These are phyloP conservation scores for Drepanosiphum platanoidis DNA, from an alignment of 2,888 invertebrate species.

Conservation along the genomic window DNA sequence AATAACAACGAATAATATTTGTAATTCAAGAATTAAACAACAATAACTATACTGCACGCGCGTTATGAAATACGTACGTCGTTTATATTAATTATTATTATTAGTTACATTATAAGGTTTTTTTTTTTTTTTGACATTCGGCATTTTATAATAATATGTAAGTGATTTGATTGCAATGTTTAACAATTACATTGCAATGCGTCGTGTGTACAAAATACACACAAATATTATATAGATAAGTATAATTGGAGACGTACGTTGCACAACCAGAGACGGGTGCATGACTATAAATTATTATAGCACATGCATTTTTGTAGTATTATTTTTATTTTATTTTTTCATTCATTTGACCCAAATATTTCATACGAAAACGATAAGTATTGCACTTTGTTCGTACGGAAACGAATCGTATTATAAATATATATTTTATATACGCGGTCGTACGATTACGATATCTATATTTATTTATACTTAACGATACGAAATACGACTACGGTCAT, in stretches of 20 bases:
- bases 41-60: background rate
- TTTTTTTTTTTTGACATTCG: background rate
- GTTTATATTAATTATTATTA: background rate
- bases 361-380: background rate
- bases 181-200: background rate
- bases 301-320: background rate
- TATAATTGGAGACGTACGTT: constrained; percentile 47
- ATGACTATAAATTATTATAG: too few relatives aligned
- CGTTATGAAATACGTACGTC: background rate
- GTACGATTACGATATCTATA: too few relatives aligned
- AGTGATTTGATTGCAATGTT: background rate
- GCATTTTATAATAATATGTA: background rate
- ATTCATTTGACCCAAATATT: constrained; percentile 38
- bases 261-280: too few relatives aligned
- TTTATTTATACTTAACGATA: too few relatives aligned
- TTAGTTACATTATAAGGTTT: background rate
- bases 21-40: constrained; percentile 7
- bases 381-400: background rate
- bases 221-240: constrained; percentile 5
- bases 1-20: background rate
- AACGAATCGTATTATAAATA: too few relatives aligned
- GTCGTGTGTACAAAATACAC: background rate
- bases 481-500: too few relatives aligned
- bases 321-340: constrained; percentile 3
- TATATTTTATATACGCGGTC: too few relatives aligned